phyloP scores from a whole-genome alignment of 2,888 invertebrate species.

The Empis stercorea region DNA sequence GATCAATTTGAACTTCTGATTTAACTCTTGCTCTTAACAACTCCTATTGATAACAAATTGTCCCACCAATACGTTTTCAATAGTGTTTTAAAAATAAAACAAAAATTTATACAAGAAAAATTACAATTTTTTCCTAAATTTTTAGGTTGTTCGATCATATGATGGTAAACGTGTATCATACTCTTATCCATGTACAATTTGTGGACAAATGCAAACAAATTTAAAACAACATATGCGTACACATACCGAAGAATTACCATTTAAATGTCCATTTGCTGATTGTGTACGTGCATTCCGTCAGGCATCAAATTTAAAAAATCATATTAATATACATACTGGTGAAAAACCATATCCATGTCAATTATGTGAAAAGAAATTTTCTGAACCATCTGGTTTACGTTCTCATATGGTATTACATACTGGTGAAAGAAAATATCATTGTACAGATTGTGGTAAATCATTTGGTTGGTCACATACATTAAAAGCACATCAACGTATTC shows the following conservation, averaged over 20 bases:
- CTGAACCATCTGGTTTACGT: slow-evolving; percentile 11
- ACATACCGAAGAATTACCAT: slow-evolving; percentile 9
- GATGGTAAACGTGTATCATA: slow-evolving; percentile 7
- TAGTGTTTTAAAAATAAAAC: too few relatives aligned
- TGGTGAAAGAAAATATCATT: slow-evolving; percentile 10
- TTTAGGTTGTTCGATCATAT: slow-evolving; percentile 3
- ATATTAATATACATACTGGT: slow-evolving; percentile 12
- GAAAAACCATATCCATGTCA: slow-evolving; percentile 12
- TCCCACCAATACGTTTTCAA: too few relatives aligned
- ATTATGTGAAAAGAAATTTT: slow-evolving; percentile 9
- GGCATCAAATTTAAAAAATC: slow-evolving; percentile 9
- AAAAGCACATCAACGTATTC: slow-evolving; percentile 7
- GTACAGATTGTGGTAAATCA: slow-evolving; percentile 11
- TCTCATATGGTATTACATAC: slow-evolving; percentile 12
- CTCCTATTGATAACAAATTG: too few relatives aligned
- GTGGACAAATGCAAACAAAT: slow-evolving; percentile 10
- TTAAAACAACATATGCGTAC: slow-evolving; percentile 12
- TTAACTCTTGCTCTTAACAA: too few relatives aligned
- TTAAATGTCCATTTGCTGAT: slow-evolving; percentile 5
- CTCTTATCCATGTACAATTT: slow-evolving; percentile 6
- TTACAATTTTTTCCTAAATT: background rate
- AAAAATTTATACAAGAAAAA: too few relatives aligned
- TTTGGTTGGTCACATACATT: slow-evolving; percentile 12
- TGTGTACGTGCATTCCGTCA: slow-evolving; percentile 11
- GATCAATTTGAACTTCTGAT: too few relatives aligned